Evolutionary conservation across 2,113 vertebrate species (phyloP).

Genomic region (Heterotilapia buettikoferi): DNA sequence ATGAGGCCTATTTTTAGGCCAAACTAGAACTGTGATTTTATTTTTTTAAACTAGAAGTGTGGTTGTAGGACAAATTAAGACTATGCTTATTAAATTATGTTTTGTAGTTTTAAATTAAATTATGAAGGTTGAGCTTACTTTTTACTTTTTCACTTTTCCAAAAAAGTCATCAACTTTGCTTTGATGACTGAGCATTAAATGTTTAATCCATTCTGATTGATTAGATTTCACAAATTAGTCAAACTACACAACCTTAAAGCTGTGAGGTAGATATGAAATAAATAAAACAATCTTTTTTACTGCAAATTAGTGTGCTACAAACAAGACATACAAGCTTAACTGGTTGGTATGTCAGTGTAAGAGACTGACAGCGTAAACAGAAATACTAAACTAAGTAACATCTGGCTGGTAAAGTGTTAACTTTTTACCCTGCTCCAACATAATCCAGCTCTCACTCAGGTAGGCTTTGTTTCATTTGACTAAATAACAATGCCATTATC

Average conservation of each 20-base stretch:
- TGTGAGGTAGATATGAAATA: not conserved
- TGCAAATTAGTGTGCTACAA: not conserved
- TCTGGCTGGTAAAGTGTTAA: constrained; percentile 14
- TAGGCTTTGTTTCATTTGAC: constrained; percentile 34
- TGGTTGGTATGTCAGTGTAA: not conserved
- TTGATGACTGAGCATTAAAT: not conserved
- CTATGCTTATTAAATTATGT: not conserved
- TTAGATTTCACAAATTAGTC: not conserved
- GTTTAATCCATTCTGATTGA: not conserved
- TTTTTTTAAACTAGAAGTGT: not conserved
- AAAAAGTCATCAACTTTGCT: not conserved
- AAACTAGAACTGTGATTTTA: not conserved
- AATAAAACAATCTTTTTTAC: not conserved
- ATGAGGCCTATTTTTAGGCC: not conserved
- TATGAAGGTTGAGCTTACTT: not conserved
- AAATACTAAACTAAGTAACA: not conserved
- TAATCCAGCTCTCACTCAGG: constrained; percentile 39
- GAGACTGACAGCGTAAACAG: not conserved
- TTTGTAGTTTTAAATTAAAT: not conserved
- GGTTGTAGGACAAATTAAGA: not conserved
- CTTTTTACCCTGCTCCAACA: not conserved
- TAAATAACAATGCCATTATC: not conserved
- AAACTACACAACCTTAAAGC: not conserved
- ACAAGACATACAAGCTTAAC: not conserved
- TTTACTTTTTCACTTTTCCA: not conserved